Conservation (phyloP, 2,113 vertebrate genomes). For the Hemiscyllium ocellatum region DNA sequence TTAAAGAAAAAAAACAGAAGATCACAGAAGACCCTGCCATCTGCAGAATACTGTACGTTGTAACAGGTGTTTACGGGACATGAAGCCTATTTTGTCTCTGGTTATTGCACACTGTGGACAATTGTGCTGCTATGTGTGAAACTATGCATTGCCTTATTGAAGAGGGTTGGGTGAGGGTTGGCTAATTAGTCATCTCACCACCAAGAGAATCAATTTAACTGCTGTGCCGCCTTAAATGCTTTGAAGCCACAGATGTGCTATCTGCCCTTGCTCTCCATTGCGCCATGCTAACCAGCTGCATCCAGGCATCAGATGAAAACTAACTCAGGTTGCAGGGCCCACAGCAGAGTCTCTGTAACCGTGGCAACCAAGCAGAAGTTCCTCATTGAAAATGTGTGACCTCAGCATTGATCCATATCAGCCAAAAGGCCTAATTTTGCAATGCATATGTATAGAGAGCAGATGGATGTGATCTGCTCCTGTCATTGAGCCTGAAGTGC, state of each 20-base stretch:
- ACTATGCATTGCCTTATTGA: neutral
- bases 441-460: neutral
- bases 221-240: neutral
- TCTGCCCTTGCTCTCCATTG: neutral
- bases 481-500: neutral
- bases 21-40: neutral
- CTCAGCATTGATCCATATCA: neutral
- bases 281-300: neutral
- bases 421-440: neutral
- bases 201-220: conserved; percentile 2
- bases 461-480: conserved; percentile 12
- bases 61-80: neutral
- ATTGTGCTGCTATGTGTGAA: no score
- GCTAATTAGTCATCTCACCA: conserved; percentile 4
- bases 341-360: neutral
- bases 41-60: neutral
- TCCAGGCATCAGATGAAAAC: neutral
- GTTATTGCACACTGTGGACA: neutral
- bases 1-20: neutral
- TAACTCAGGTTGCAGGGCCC: neutral
- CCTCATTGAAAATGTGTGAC: neutral
- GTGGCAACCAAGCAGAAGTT: neutral
- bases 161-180: neutral
- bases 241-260: conserved; percentile 12
- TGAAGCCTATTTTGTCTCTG: neutral